Conservation (phyloP, 1,140 invertebrate species). For the Anagrus nilaparvatae region DNA sequence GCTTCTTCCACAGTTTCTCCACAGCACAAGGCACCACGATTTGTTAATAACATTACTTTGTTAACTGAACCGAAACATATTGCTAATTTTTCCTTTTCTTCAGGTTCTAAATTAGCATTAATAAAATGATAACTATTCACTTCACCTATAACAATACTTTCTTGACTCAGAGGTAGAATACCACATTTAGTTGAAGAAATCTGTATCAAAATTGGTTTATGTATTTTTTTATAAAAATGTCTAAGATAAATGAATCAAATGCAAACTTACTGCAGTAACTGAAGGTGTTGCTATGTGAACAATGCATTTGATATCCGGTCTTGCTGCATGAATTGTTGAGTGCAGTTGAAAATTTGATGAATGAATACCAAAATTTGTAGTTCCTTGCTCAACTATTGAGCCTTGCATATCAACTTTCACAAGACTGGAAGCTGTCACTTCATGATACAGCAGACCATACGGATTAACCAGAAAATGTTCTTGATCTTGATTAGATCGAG, state of each 20-base stretch:
- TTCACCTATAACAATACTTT: slow-evolving; percentile 84
- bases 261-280: slow-evolving; percentile 76
- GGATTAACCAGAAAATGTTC: slow-evolving; percentile 97
- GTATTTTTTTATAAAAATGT: background rate
- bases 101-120: slow-evolving; percentile 59
- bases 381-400: slow-evolving; percentile 73
- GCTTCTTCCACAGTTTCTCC: slow-evolving; percentile 96
- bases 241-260: background rate
- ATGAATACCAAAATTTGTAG: slow-evolving; percentile 78
- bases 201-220: slow-evolving; percentile 31
- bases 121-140: slow-evolving; percentile 70
- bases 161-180: slow-evolving; percentile 80
- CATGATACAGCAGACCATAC: slow-evolving; percentile 91
- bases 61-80: slow-evolving; percentile 87
- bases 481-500: slow-evolving; percentile 88
- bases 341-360: slow-evolving; percentile 78
- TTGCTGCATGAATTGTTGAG: slow-evolving; percentile 90
- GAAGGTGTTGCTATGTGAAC: slow-evolving; percentile 87
- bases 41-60: slow-evolving; percentile 88
- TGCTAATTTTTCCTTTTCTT: slow-evolving; percentile 82
- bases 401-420: slow-evolving; percentile 94
- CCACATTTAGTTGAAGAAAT: slow-evolving; percentile 84
- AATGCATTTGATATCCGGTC: slow-evolving; percentile 93
- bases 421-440: slow-evolving; percentile 93
- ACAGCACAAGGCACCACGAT: slow-evolving; percentile 92